A percentile compares a stretch with the other conserved stretches of the same genome.
These are phyloP conservation scores for Mystacides longicornis DNA, from an alignment of 2,888 invertebrate species.

Conservation along the genomic window DNA sequence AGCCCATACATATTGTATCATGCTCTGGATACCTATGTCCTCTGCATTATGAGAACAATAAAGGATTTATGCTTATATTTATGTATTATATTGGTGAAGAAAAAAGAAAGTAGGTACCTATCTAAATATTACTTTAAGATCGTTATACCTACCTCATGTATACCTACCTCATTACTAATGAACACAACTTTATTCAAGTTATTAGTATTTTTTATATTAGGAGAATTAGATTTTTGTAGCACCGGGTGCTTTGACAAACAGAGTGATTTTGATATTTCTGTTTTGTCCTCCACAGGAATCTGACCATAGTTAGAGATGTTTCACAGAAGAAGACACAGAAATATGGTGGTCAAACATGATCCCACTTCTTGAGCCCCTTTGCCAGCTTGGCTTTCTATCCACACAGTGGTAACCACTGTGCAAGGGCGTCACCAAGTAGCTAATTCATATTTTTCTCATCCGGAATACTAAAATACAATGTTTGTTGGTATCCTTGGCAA, in stretches of 20 bases:
- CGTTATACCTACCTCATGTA: too few relatives aligned
- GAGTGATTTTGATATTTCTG: not conserved
- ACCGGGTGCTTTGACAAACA: not conserved
- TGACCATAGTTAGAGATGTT: not conserved
- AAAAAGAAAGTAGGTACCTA: too few relatives aligned
- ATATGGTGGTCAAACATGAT: not conserved
- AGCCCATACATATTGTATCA: too few relatives aligned
- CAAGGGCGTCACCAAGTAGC: not conserved
- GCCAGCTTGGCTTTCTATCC: not conserved
- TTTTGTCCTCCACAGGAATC: conserved; percentile 1
- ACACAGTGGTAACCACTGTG: not conserved
- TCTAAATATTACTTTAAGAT: too few relatives aligned
- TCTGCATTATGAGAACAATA: too few relatives aligned
- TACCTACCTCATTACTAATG: too few relatives aligned
- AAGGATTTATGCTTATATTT: too few relatives aligned
- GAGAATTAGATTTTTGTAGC: not conserved
- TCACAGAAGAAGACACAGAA: not conserved
- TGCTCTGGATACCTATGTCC: too few relatives aligned
- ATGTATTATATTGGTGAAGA: too few relatives aligned
- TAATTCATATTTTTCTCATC: too few relatives aligned
- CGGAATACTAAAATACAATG: conserved; percentile 3
- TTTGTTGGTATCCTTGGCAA: not conserved
- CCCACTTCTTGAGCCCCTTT: conserved; percentile 1
- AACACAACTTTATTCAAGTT: too few relatives aligned
- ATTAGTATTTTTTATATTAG: too few relatives aligned